Conservation (phyloP, 2,888 invertebrate genomes). For the Callinectes sapidus region DNA sequence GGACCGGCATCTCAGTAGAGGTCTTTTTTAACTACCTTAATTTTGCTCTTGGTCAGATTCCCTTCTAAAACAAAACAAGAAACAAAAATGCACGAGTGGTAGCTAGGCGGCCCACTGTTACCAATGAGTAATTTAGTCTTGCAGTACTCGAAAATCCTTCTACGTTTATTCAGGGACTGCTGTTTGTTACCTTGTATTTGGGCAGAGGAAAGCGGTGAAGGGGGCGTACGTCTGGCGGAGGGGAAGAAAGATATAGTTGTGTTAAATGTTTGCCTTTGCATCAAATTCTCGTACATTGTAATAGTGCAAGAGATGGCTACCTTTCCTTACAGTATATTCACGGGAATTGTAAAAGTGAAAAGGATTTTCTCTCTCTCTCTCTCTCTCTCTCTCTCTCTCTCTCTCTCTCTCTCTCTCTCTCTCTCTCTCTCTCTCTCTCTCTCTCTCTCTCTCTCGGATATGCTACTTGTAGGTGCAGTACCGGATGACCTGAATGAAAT, state of each 20-base stretch:
- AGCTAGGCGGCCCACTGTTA: background rate
- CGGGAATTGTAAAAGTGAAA: background rate
- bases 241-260: background rate
- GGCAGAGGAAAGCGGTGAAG: background rate
- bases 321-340: background rate
- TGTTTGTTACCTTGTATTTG: background rate
- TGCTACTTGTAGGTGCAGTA: background rate
- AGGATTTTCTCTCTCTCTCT: background rate
- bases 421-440: conserved; percentile 1
- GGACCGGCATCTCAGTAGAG: too few relatives aligned
- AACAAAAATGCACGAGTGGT: background rate
- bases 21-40: too few relatives aligned
- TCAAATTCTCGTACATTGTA: background rate
- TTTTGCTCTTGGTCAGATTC: too few relatives aligned
- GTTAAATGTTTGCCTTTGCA: background rate
- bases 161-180: too few relatives aligned
- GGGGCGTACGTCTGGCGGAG: background rate
- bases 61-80: too few relatives aligned
- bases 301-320: background rate
- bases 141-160: background rate
- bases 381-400: too few relatives aligned
- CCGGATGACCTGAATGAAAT: background rate
- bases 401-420: background rate
- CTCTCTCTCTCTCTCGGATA: background rate
- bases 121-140: background rate